Percentiles rank a stretch among this genome's conserved stretches.
These are phyloP conservation scores for Rhynchonycteris naso DNA, from an alignment of 2,797 vertebrate species.

Conservation along the genomic window DNA sequence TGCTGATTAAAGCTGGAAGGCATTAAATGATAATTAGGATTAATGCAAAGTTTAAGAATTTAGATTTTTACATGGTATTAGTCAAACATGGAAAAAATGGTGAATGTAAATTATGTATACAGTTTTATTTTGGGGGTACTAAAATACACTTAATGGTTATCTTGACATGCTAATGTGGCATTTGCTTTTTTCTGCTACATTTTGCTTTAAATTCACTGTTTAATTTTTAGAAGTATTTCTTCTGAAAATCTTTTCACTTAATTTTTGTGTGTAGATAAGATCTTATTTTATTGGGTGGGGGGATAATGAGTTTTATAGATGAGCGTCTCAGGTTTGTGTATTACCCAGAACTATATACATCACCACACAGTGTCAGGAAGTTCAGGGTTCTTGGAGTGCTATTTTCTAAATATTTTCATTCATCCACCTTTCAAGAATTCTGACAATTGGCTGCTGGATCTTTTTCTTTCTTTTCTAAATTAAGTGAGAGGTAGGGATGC, in stretches of 20 bases:
- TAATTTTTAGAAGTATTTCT: not conserved
- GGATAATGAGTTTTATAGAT: conserved; percentile 26
- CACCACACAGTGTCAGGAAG: not conserved
- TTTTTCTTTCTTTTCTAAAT: no score
- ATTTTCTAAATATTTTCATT: conserved; percentile 48
- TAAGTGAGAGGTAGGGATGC: no score
- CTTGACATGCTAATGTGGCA: not conserved
- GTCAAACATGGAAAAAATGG: not conserved
- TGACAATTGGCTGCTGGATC: not conserved
- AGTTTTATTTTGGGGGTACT: not conserved
- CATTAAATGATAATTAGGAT: conserved; percentile 1
- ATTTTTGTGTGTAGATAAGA: not conserved
- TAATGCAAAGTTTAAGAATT: conserved; percentile 6
- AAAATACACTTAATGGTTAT: not conserved
- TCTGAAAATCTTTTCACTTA: not conserved
- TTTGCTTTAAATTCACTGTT: not conserved
- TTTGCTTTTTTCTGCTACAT: conserved; percentile 24
- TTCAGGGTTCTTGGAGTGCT: not conserved
- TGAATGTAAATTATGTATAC: conserved; percentile 34
- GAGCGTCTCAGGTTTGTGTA: not conserved
- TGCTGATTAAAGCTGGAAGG: not conserved
- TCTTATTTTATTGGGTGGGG: not conserved
- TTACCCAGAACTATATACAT: not conserved
- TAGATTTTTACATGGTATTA: conserved; percentile 14
- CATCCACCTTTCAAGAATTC: not conserved